Evolutionary conservation across 2,113 vertebrate species (phyloP), one percentile per base, ranked within the genome.

Genomic region (Oreocharis arfaki): DNA sequence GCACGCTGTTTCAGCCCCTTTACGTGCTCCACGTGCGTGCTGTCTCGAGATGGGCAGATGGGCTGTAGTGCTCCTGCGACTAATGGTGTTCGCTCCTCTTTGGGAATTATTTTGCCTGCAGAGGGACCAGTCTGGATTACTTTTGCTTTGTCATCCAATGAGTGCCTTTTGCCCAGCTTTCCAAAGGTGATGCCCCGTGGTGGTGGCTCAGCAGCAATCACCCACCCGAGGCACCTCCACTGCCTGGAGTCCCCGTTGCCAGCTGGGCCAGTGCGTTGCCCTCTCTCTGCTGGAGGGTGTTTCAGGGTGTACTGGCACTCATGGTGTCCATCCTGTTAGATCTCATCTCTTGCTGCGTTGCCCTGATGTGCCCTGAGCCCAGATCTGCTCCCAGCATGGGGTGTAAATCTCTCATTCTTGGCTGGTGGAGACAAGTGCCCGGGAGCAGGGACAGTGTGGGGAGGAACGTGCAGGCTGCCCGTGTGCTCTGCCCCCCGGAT

Each of bases 21-120:
- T 3, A 4, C 12, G 0, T 4, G 21, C 17, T 68, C 56, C 4
- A 4, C 0, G 3, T 30, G 46, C 0, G 0, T 26, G 4, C 22
- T 3, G 1, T 26, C 61, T 47, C 0, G 1, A 65, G 85, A 9
- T 1, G 19, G 79, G 50, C 68, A n/a, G 78, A 60, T 8, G 24
- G 14, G 75, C 75, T 32, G 23, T 30, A 15, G 35, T 4, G n/a
- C 50, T 87, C 71, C 70, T 28, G 59, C 79, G 65, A 9, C 50
- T 2, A 7, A 7, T 10, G 4, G 26, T 21, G 30, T 50, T 60
- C 13, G 1, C 39, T 84, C 10, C 39, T 90, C 61, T 63, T 64
- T 23, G 35, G 68, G 35, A 39, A 27, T 89, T 78, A 11, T 33
- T 83, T 83, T 27, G 16, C 47, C 67, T 5, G 3, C 26, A 28